A percentile compares a stretch with the other conserved stretches of the same genome.
These are phyloP conservation scores for Stegodyphus dumicola DNA, from an alignment of 1,140 invertebrate species.

Conservation along the genomic window DNA sequence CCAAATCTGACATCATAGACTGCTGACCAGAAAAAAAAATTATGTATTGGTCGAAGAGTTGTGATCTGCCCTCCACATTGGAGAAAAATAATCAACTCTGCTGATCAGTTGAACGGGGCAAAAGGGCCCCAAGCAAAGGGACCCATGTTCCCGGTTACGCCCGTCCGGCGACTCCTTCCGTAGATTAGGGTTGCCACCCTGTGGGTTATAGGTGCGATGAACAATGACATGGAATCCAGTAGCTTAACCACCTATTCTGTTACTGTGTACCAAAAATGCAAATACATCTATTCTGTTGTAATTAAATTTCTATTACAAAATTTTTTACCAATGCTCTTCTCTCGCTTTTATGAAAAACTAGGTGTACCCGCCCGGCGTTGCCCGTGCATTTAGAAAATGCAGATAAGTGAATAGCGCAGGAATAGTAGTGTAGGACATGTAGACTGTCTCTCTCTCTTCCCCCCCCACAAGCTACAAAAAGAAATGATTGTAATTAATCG, in stretches of 20 bases:
- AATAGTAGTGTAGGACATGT: too few species aligned
- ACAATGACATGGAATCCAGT: conserved; percentile 32
- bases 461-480: too few species aligned
- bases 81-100: conserved; percentile 31
- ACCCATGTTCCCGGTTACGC: conserved; percentile 1
- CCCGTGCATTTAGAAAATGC: too few species aligned
- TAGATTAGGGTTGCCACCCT: conserved; percentile 45
- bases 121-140: conserved; percentile 15
- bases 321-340: conserved; percentile 11
- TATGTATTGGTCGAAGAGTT: background rate
- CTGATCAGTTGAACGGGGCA: conserved; percentile 38
- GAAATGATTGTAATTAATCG: too few species aligned
- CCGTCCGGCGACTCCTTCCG: conserved; percentile 59
- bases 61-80: conserved; percentile 33
- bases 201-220: conserved; percentile 36
- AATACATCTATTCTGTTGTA: conserved; percentile 47
- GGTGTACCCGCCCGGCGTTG: too few species aligned
- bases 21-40: conserved; percentile 43
- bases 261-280: conserved; percentile 15
- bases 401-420: too few species aligned
- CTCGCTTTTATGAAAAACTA: too few species aligned
- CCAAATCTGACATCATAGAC: conserved; percentile 59
- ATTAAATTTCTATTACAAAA: conserved; percentile 29
- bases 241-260: conserved; percentile 38
- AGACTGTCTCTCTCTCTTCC: too few species aligned